phyloP scores from a whole-genome alignment of 2,113 vertebrate species.

The Hypanus sabinus region DNA sequence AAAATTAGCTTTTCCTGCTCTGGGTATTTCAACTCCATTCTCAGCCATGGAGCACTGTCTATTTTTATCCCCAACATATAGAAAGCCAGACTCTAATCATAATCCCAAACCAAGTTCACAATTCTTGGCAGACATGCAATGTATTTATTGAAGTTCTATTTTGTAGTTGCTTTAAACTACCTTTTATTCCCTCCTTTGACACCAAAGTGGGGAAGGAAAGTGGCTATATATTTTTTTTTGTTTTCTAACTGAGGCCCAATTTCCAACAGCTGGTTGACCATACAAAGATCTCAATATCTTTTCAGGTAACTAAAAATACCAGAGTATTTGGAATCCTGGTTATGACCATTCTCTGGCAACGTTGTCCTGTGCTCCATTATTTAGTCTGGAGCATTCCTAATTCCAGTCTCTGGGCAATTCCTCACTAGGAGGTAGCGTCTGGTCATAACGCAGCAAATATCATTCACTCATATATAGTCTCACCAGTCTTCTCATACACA shows the following conservation, averaged over 20 bases:
- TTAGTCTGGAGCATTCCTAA: neutral
- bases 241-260: neutral
- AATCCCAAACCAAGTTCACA: neutral
- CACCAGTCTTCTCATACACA: neutral
- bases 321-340: neutral
- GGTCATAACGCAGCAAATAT: neutral
- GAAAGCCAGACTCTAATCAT: neutral
- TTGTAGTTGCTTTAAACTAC: neutral
- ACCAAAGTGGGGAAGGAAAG: neutral
- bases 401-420: constrained; percentile 6
- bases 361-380: neutral
- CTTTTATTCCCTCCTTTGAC: neutral
- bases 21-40: neutral
- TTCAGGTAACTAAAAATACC: neutral
- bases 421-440: constrained; percentile 13
- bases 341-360: neutral
- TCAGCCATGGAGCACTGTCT: neutral
- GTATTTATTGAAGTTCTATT: constrained; percentile 3
- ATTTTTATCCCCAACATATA: constrained; percentile 13
- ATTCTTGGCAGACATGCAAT: constrained; percentile 10
- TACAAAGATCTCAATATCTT: neutral
- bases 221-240: neutral
- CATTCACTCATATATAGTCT: neutral
- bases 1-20: neutral
- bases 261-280: neutral